These are phyloP conservation scores for Pseudolaguvia tuberculata DNA, from an alignment of 2,113 vertebrate genomes.

Conservation along the genomic window DNA sequence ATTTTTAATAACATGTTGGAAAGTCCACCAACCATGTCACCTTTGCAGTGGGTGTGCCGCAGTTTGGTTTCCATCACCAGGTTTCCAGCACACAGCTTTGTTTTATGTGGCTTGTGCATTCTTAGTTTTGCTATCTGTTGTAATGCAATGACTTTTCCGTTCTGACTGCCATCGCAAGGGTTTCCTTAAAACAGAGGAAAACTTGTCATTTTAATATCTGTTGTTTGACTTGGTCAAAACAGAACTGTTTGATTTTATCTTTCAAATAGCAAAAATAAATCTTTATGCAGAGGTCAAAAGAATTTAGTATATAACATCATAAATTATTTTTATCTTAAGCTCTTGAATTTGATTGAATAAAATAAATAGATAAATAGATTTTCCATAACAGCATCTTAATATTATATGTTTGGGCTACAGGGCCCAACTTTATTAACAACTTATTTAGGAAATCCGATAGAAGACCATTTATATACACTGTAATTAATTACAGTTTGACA, in stretches of 20 bases:
- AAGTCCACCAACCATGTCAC: neutral
- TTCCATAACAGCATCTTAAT: neutral
- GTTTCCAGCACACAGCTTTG: constrained; percentile 19
- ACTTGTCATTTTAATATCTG: no score
- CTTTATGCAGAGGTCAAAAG: no score
- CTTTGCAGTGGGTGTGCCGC: neutral
- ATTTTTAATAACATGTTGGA: neutral
- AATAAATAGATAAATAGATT: neutral
- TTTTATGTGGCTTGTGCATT: constrained; percentile 43
- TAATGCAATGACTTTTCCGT: neutral
- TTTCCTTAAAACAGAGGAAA: no score
- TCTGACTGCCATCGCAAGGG: neutral
- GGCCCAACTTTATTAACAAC: neutral
- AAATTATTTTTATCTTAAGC: no score
- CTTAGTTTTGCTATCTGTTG: neutral
- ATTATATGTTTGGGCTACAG: no score
- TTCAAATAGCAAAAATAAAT: neutral
- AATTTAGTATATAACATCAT: neutral
- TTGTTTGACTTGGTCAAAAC: neutral
- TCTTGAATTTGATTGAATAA: neutral
- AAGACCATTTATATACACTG: no score
- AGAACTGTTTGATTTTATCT: neutral
- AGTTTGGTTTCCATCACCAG: constrained; percentile 36
- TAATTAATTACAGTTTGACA: no score
- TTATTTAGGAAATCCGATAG: no score